These are phyloP conservation scores for Bactericera cockerelli DNA, from an alignment of 1,140 invertebrate species.

Conservation along the genomic window DNA sequence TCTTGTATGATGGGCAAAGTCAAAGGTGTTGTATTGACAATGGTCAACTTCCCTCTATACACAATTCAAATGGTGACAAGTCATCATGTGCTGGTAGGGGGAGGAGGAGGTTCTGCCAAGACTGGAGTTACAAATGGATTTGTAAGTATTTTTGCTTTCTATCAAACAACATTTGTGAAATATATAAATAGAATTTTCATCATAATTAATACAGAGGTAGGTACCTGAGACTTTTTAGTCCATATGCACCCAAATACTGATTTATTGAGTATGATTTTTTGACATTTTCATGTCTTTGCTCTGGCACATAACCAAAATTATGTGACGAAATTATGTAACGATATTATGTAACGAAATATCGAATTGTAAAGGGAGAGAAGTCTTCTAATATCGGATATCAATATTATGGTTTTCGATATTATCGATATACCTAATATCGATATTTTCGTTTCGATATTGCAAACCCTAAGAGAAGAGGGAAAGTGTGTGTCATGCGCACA, in stretches of 20 bases:
- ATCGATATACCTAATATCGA: too few relatives aligned
- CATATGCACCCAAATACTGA: background rate
- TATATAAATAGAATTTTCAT: background rate
- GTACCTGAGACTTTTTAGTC: background rate
- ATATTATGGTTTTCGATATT: too few relatives aligned
- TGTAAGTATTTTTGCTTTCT: slow-evolving; percentile 39
- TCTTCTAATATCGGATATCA: too few relatives aligned
- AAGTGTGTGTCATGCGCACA: too few relatives aligned
- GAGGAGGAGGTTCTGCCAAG: slow-evolving; percentile 86
- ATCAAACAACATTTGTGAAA: background rate
- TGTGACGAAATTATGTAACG: too few relatives aligned
- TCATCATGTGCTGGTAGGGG: slow-evolving; percentile 83
- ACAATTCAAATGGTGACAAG: slow-evolving; percentile 75
- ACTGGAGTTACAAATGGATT: slow-evolving; percentile 93
- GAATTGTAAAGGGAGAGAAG: too few relatives aligned
- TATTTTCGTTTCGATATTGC: too few relatives aligned
- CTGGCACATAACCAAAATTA: too few relatives aligned
- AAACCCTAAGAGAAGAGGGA: too few relatives aligned
- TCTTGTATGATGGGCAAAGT: background rate
- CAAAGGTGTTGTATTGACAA: slow-evolving; percentile 40
- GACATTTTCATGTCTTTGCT: too few relatives aligned
- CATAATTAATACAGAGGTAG: background rate
- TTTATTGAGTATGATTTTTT: too few relatives aligned
- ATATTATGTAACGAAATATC: too few relatives aligned
- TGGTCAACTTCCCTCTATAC: slow-evolving; percentile 86